Conservation (phyloP, 2,113 vertebrate species). For the Sylvia atricapilla region DNA sequence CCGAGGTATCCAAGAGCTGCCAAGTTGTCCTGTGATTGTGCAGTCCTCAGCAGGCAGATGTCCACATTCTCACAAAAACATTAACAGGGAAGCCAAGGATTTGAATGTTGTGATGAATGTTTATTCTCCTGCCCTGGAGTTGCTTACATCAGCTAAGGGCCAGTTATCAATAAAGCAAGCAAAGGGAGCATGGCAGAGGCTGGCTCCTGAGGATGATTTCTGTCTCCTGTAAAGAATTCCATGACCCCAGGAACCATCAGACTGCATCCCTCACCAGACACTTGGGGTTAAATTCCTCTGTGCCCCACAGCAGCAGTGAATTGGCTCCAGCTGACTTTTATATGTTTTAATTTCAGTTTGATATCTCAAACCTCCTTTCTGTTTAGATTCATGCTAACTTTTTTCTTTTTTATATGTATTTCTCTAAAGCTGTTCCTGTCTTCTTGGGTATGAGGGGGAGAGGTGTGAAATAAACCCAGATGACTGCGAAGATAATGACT, state of each 20-base stretch:
- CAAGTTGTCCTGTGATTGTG: not conserved
- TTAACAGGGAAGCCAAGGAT: not conserved
- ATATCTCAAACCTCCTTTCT: not conserved
- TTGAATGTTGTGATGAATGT: not conserved
- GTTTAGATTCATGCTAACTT: slow-evolving; percentile 4
- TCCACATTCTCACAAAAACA: not conserved
- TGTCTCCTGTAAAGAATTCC: not conserved
- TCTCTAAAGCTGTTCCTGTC: slow-evolving; percentile 84
- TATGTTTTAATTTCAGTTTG: not conserved
- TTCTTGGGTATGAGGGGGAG: slow-evolving; percentile 87
- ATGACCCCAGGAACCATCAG: not conserved
- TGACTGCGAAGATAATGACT: slow-evolving; percentile 96
- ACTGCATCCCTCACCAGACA: not conserved
- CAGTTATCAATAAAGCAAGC: not conserved
- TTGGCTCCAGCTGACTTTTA: not conserved
- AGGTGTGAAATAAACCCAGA: slow-evolving; percentile 90
- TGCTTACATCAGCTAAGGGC: not conserved
- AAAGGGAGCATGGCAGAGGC: not conserved
- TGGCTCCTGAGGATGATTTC: not conserved
- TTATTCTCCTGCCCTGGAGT: not conserved
- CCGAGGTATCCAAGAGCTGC: not conserved
- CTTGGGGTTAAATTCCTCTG: not conserved
- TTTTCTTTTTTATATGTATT: not conserved
- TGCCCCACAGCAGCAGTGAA: not conserved
- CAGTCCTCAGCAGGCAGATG: not conserved